A percentile compares a stretch with the other conserved stretches of the same genome.
Evolutionary conservation across 2,113 vertebrate species (phyloP).

Genomic region (Crocuta crocuta): DNA sequence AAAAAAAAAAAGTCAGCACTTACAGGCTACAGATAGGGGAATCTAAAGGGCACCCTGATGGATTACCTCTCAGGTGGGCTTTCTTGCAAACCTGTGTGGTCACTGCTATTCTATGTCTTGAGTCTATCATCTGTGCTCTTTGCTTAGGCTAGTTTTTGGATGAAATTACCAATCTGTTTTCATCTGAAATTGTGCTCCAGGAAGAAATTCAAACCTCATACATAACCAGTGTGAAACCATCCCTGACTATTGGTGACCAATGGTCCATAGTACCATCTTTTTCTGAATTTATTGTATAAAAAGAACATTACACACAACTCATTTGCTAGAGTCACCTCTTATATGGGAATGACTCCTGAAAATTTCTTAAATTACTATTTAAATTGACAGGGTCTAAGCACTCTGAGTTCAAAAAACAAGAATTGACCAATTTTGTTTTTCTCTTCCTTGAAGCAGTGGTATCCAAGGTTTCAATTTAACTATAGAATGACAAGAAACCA

Average conservation of each 20-base stretch:
- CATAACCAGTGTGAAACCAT: background rate
- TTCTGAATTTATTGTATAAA: conserved; percentile 32
- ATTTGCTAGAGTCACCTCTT: background rate
- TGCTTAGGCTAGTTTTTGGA: background rate
- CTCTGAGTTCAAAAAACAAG: background rate
- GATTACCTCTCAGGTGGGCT: background rate
- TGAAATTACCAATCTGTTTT: background rate
- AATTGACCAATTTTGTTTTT: background rate
- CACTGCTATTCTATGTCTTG: background rate
- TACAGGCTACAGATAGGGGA: background rate
- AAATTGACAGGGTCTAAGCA: background rate
- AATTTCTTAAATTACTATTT: background rate
- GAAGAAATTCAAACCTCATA: background rate
- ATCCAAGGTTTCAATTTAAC: conserved; percentile 13
- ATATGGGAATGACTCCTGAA: background rate
- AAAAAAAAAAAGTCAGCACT: background rate
- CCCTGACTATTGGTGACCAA: background rate
- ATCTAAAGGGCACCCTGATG: background rate
- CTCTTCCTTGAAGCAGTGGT: background rate
- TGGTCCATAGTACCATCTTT: background rate
- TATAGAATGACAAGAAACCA: background rate
- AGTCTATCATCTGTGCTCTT: background rate
- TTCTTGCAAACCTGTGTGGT: background rate
- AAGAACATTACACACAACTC: background rate
- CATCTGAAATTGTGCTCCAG: background rate